Percentiles rank a stretch among this genome's conserved stretches.
These are phyloP conservation scores for Liodrosophila aerea DNA, from an alignment of 2,888 invertebrate genomes.

Conservation along the genomic window DNA sequence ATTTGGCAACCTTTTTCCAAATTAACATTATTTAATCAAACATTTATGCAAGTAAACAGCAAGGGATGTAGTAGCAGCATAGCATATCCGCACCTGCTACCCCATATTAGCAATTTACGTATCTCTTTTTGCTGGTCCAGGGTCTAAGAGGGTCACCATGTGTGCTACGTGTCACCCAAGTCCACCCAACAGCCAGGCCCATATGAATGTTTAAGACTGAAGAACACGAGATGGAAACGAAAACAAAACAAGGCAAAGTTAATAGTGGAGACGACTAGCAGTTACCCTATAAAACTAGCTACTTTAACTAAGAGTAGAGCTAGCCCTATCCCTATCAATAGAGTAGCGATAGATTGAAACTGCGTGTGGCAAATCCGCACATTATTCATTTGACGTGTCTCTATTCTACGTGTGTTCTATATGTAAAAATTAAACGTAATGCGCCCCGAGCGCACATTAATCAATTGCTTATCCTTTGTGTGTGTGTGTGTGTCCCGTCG, in stretches of 20 bases:
- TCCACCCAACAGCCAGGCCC: conserved; percentile 32
- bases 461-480: conserved; percentile 73
- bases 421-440: conserved; percentile 76
- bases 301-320: no score
- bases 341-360: conserved; percentile 11
- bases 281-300: conserved; percentile 13
- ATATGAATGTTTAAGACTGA: conserved; percentile 49
- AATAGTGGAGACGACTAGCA: neutral
- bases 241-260: neutral
- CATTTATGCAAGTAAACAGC: conserved; percentile 51
- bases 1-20: conserved; percentile 43
- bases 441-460: conserved; percentile 72
- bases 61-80: no score
- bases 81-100: conserved; percentile 55
- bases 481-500: neutral
- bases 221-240: conserved; percentile 20
- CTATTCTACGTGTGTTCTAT: neutral
- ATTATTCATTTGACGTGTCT: conserved; percentile 60
- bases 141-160: conserved; percentile 43
- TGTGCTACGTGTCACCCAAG: conserved; percentile 42
- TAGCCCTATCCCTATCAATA: no score
- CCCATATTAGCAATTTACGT: conserved; percentile 47
- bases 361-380: conserved; percentile 47
- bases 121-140: neutral
- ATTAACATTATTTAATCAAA: conserved; percentile 76